Evolutionary conservation across 2,797 vertebrate genomes (phyloP).

Genomic region (Rhinogobio ventralis): DNA sequence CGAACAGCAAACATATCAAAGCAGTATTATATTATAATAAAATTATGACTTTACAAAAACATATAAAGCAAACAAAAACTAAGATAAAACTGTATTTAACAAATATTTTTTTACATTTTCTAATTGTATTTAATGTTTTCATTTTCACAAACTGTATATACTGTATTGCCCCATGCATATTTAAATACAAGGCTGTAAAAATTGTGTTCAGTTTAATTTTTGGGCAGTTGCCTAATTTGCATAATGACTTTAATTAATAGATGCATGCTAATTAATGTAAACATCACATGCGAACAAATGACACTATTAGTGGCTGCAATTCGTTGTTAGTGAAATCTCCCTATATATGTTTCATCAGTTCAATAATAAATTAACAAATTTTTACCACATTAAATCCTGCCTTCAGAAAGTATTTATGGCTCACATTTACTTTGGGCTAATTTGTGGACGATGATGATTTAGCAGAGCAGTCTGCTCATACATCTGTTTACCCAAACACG

Average conservation of each 20-base stretch:
- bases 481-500: constrained; percentile 43
- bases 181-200: neutral
- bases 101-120: no score
- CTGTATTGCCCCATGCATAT: neutral
- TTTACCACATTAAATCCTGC: neutral
- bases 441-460: constrained; percentile 22
- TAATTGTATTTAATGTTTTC: no score
- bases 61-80: no score
- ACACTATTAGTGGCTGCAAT: neutral
- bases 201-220: neutral
- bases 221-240: neutral
- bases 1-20: no score
- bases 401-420: neutral
- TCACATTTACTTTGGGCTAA: constrained; percentile 1
- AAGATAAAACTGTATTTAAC: no score
- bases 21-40: no score
- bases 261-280: neutral
- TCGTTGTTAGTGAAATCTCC: neutral
- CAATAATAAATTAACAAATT: neutral
- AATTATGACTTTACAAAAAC: no score
- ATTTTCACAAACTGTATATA: no score
- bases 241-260: neutral
- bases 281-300: neutral
- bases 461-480: constrained; percentile 39
- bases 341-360: neutral